A percentile compares a stretch with the other conserved stretches of the same genome.
Evolutionary conservation across 1,140 invertebrate genomes (phyloP).

Genomic region (Bombus vancouverensis): DNA sequence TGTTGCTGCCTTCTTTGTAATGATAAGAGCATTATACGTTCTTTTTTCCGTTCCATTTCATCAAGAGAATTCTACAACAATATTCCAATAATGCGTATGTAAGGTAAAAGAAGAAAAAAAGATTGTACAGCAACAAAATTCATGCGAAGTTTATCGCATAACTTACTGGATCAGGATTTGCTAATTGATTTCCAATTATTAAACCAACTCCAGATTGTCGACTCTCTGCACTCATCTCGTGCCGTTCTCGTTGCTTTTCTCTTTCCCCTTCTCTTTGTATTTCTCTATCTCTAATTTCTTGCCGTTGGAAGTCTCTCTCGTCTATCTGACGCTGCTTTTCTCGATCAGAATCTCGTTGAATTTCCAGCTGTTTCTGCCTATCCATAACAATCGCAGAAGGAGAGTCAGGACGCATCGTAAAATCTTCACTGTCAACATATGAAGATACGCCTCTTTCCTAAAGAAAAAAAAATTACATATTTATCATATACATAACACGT

Average conservation of each 20-base stretch:
- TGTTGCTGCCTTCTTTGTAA: constrained; percentile 93
- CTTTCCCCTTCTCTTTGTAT: constrained; percentile 77
- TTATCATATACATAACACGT: not conserved
- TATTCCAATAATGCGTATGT: not conserved
- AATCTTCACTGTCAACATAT: constrained; percentile 78
- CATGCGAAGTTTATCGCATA: not conserved
- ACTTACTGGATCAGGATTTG: constrained; percentile 87
- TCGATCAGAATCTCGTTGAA: constrained; percentile 77
- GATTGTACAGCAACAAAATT: constrained; percentile 10
- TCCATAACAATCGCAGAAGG: constrained; percentile 64
- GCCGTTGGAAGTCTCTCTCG: constrained; percentile 77
- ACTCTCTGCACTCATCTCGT: constrained; percentile 61
- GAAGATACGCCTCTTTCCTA: constrained; percentile 77
- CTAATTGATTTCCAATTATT: constrained; percentile 87
- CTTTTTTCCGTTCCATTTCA: constrained; percentile 95
- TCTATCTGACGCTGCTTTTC: constrained; percentile 78
- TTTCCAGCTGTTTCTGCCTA: constrained; percentile 72
- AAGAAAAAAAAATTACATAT: not conserved
- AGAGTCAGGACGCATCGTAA: constrained; percentile 71
- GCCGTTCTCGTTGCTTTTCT: constrained; percentile 77
- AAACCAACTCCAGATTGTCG: constrained; percentile 84
- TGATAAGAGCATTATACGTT: constrained; percentile 93
- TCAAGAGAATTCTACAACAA: constrained; percentile 88
- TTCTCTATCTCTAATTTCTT: constrained; percentile 75
- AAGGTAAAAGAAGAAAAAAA: not conserved